Conservation (phyloP, 2,888 invertebrate genomes). For the Tenthredo mesomela region DNA sequence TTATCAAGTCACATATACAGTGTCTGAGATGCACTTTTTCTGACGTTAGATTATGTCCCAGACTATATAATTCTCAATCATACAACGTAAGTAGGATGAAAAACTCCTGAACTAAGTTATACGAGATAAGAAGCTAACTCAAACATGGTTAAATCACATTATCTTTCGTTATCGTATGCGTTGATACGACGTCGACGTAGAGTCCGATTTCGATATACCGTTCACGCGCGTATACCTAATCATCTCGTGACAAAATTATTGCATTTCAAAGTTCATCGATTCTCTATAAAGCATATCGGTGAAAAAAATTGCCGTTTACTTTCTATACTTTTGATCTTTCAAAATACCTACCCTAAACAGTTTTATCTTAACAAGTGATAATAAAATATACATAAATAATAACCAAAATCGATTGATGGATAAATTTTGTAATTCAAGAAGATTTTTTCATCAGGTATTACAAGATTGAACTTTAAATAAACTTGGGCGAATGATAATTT, state of each 20-base stretch:
- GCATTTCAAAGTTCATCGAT: not conserved
- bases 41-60: not conserved
- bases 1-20: not conserved
- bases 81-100: constrained; percentile 2
- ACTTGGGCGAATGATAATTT: too few relatives aligned
- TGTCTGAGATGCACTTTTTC: not conserved
- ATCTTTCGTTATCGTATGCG: not conserved
- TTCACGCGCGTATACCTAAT: not conserved
- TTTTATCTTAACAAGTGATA: not conserved
- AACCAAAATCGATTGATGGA: too few relatives aligned
- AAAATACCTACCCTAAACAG: not conserved
- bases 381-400: too few relatives aligned
- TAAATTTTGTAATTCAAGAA: too few relatives aligned
- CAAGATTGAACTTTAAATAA: not conserved
- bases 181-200: not conserved
- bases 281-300: not conserved
- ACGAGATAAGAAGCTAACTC: not conserved
- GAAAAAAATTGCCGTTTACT: not conserved
- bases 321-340: not conserved
- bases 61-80: not conserved
- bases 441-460: not conserved
- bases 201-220: not conserved
- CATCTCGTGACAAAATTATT: not conserved
- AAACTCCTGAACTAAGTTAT: not conserved
- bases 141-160: not conserved